These are phyloP conservation scores for Gasteruption jaculator DNA, from an alignment of 2,888 invertebrate species.

Conservation along the genomic window DNA sequence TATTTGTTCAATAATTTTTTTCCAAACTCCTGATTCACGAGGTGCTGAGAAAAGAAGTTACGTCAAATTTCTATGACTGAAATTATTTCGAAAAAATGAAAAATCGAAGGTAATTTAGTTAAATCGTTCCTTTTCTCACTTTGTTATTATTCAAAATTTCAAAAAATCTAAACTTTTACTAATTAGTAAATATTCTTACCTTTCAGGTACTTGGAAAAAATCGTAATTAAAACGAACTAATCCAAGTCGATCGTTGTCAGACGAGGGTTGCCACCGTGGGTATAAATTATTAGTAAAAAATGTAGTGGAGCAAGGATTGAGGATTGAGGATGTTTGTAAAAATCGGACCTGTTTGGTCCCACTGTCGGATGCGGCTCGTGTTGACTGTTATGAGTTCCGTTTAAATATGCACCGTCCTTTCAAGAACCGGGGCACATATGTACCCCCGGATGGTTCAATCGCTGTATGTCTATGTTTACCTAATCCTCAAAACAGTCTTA, in stretches of 20 bases:
- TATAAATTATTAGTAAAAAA: conserved; percentile 30
- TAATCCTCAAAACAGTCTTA: conserved; percentile 50
- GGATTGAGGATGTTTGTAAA: too few relatives aligned
- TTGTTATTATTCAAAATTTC: too few relatives aligned
- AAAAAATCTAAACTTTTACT: too few relatives aligned
- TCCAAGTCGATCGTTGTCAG: too few relatives aligned
- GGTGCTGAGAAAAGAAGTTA: too few relatives aligned
- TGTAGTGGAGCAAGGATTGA: conserved; percentile 29
- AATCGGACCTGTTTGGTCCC: conserved; percentile 34
- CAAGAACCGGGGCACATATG: conserved; percentile 33
- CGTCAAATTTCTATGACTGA: too few relatives aligned
- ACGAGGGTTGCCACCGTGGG: conserved; percentile 26
- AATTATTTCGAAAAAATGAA: too few relatives aligned
- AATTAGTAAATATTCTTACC: conserved; percentile 19
- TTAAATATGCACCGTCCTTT: conserved; percentile 38
- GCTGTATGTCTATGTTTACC: conserved; percentile 28
- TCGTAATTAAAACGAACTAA: conserved; percentile 41
- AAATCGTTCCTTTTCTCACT: too few relatives aligned
- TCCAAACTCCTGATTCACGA: too few relatives aligned
- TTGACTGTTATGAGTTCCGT: conserved; percentile 27
- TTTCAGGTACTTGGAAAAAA: conserved; percentile 42
- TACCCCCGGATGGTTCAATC: conserved; percentile 29
- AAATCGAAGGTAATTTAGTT: too few relatives aligned
- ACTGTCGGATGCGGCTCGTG: conserved; percentile 46
- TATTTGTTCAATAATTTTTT: too few relatives aligned